A percentile compares a stretch with the other conserved stretches of the same genome.
Conservation (phyloP, 2,888 invertebrate genomes). For the Sericinus montela region DNA sequence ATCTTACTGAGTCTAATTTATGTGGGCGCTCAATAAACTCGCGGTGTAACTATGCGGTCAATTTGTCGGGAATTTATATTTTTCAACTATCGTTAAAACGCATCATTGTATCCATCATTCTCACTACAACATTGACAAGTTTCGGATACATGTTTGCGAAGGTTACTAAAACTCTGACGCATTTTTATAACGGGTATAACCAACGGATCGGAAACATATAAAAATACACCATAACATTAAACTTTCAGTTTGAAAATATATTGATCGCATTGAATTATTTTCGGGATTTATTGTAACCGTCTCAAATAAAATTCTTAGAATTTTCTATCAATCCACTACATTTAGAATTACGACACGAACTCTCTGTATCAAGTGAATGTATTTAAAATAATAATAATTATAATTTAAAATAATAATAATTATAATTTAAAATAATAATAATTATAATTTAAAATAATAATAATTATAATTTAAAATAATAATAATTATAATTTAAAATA, state of each 20-base stretch:
- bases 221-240: conserved; percentile 50
- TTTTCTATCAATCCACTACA: not conserved
- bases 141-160: conserved; percentile 30
- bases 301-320: not conserved
- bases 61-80: no score
- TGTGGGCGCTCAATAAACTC: no score
- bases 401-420: no score
- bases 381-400: no score
- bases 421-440: no score
- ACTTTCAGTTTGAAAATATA: conserved; percentile 28
- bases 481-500: no score
- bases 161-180: conserved; percentile 48
- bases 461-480: no score
- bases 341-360: no score
- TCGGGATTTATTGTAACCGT: not conserved
- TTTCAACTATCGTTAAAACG: no score
- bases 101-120: not conserved
- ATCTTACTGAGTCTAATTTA: not conserved
- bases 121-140: conserved; percentile 27
- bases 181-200: conserved; percentile 53
- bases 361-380: no score
- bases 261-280: conserved; percentile 4
- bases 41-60: no score
- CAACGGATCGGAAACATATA: conserved; percentile 57
- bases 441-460: no score